A percentile compares a stretch with the other conserved stretches of the same genome.
phyloP scores from a whole-genome alignment of 2,888 invertebrate species.

The Polydesmus complanatus region DNA sequence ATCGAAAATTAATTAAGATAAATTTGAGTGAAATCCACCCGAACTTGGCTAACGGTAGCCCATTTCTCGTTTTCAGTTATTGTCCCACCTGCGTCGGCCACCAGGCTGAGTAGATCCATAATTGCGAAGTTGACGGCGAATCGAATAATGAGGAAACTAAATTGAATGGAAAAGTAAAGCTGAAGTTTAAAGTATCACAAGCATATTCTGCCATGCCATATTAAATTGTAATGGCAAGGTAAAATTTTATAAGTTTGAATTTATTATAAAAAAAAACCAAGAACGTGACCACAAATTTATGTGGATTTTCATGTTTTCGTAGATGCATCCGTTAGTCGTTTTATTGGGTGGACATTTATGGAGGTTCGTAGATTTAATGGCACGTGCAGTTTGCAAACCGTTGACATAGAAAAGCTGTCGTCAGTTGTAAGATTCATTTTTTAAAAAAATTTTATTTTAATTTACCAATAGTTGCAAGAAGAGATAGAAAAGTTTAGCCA shows the following conservation, averaged over 20 bases:
- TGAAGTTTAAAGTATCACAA: not conserved
- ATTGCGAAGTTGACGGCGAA: not conserved
- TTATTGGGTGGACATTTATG: too few species aligned
- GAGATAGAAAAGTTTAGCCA: slow-evolving; percentile 66
- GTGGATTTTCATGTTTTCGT: not conserved
- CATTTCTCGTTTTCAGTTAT: slow-evolving; percentile 14
- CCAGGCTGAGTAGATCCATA: slow-evolving; percentile 4
- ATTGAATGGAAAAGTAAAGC: not conserved
- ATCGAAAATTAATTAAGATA: not conserved
- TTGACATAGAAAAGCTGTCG: not conserved
- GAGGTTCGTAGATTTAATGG: too few species aligned
- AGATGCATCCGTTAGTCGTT: not conserved
- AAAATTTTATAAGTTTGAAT: too few species aligned
- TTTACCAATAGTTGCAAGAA: slow-evolving; percentile 57
- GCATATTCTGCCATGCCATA: not conserved
- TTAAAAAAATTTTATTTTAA: not conserved
- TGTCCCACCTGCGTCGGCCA: slow-evolving; percentile 4
- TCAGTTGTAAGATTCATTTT: not conserved
- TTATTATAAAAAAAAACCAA: not conserved
- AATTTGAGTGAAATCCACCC: not conserved
- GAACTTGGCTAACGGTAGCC: slow-evolving; percentile 14
- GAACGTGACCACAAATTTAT: not conserved
- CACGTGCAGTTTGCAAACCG: not conserved
- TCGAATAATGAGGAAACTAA: not conserved
- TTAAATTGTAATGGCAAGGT: not conserved